A percentile compares a stretch with the other conserved stretches of the same genome.
Conservation (phyloP, 92 coral and sea anemone genomes). For the Chrysogorgia sp. region DNA sequence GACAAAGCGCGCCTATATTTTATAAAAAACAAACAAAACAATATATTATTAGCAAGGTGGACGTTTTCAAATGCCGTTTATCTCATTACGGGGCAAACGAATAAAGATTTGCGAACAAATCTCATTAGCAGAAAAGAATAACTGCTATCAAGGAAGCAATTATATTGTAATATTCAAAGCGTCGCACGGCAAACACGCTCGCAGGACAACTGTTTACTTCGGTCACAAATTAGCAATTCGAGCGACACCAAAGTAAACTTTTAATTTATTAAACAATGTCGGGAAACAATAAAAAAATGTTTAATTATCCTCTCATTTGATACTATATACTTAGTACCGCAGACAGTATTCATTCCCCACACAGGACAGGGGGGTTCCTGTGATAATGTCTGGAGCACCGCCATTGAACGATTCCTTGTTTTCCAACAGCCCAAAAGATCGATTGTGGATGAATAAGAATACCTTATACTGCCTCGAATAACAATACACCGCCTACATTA, state of each 20-base stretch:
- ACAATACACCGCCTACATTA: no score
- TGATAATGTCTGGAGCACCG: background rate
- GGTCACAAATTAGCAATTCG: constrained; percentile 29
- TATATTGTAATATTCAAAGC: background rate
- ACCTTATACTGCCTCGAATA: no score
- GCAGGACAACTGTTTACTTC: background rate
- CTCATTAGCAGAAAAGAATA: background rate
- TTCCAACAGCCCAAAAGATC: background rate
- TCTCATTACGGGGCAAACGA: constrained; percentile 23
- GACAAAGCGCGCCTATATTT: no score
- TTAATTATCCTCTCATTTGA: constrained; percentile 24
- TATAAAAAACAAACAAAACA: background rate
- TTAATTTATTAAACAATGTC: constrained; percentile 39
- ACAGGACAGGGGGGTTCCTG: background rate
- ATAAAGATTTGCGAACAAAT: constrained; percentile 21
- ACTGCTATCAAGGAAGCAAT: background rate
- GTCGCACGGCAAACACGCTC: background rate
- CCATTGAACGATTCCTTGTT: background rate
- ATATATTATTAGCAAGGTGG: background rate
- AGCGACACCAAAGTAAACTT: constrained; percentile 20
- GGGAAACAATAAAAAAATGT: constrained; percentile 30
- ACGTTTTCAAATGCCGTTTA: background rate
- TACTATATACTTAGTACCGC: constrained; percentile 23
- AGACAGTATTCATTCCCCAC: background rate
- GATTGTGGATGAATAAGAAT: no score